Evolutionary conservation across 2,113 vertebrate genomes (phyloP), one percentile per base, ranked within the genome.

Genomic region (Tursiops truncatus): DNA sequence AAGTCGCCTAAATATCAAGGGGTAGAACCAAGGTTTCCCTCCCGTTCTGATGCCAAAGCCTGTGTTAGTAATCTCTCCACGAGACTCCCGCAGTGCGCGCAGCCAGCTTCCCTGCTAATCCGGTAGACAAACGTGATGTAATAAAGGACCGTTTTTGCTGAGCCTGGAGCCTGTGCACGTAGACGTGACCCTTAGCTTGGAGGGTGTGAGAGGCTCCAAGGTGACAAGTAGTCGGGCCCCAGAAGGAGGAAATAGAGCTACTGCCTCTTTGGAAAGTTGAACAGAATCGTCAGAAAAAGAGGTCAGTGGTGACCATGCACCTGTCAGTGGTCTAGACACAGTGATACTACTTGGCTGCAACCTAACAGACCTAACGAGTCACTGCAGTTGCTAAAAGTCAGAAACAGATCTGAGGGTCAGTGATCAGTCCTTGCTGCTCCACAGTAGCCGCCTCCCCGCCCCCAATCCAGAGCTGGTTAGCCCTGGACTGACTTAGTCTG

Each of bases 371-470:
- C 28, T 4, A 20, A 20, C 4, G 62, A 13, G 18, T 38, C 67
- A 67, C 0, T 15, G 53, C 26, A 18, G 6, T 77, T 74, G 50
- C 44, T 85, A 33, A 71, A 62, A 85, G 23, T 38, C 58, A 58
- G 12, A 91, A 79, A 14, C 6, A 70, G 65, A 88, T 6, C 20
- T 20, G 15, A 11, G 9, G 18, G 18, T 50, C 36, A 70, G 21
- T 0, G 8, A 38, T 8, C 15, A 15, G 20, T 33, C 7, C 36
- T 13, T 7, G 5, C 5, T 47, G 14, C 14, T 58, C 26, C 7
- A 0, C 44, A 17, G 31, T 28, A 2, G 15, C 47, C 18, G 9
- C 6, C 2, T 58, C 56, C 20, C 6, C 56, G 0, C 56, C 38
- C 26, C 74, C 15, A 4, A 18, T 18, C 10, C 41, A 15, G 65